phyloP scores from a whole-genome alignment of 2,797 vertebrate species.

The Coregonus suidteri region DNA sequence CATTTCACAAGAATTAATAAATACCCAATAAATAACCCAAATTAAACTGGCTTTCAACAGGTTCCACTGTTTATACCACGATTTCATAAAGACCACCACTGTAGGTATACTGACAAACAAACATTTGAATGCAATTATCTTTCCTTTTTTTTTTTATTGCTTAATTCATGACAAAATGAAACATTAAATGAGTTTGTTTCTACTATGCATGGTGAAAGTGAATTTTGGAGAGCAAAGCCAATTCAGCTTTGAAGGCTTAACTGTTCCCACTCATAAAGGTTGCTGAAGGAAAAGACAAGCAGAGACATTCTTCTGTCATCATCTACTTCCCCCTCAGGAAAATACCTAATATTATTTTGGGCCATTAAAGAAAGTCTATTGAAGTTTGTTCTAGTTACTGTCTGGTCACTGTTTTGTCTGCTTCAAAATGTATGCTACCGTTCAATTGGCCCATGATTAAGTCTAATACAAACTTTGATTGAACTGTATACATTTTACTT shows the following conservation, averaged over 20 bases:
- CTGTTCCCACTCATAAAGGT: slow-evolving; percentile 40
- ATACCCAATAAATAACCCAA: not conserved
- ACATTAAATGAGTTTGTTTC: slow-evolving; percentile 27
- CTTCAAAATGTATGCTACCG: not conserved
- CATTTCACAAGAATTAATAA: not conserved
- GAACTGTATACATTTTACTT: not conserved
- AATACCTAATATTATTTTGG: not conserved
- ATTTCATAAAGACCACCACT: not conserved
- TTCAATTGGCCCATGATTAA: not conserved
- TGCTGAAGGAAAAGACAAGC: slow-evolving; percentile 20
- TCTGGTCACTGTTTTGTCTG: not conserved
- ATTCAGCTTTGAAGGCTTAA: slow-evolving; percentile 40
- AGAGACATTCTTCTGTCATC: not conserved
- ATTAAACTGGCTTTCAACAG: not conserved
- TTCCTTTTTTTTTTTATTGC: not conserved
- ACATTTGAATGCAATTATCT: not conserved
- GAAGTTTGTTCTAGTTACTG: slow-evolving; percentile 17
- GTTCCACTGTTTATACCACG: not conserved
- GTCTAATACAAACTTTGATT: not conserved
- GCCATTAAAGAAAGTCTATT: not conserved
- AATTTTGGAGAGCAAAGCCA: not conserved
- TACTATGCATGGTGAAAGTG: slow-evolving; percentile 20
- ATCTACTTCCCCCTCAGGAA: slow-evolving; percentile 2
- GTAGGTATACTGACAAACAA: not conserved
- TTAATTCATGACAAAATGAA: slow-evolving; percentile 9